Conservation (phyloP, 2,888 invertebrate genomes). For the Agriotes lineatus region DNA sequence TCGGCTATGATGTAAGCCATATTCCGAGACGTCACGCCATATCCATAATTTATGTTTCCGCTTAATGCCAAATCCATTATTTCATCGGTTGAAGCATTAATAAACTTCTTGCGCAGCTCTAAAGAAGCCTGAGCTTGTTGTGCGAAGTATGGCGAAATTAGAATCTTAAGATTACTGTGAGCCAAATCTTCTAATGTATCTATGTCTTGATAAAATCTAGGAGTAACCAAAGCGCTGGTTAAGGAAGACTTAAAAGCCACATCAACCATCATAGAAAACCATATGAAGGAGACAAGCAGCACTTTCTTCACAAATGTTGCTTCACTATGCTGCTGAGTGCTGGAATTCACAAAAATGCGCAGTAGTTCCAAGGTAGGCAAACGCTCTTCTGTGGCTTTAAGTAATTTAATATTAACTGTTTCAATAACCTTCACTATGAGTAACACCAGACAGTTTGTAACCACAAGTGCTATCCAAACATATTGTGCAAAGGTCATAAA, state of each 20-base stretch:
- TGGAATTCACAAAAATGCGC: not conserved
- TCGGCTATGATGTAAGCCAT: not conserved
- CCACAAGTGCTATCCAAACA: constrained; percentile 1
- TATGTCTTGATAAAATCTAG: not conserved
- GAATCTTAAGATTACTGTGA: not conserved
- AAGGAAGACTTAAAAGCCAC: constrained; percentile 3
- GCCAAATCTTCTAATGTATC: constrained; percentile 15
- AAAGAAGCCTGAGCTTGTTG: not conserved
- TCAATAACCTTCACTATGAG: too few relatives aligned
- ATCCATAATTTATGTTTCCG: not conserved
- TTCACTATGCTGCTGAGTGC: not conserved
- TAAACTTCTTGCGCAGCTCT: not conserved
- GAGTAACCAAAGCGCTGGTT: constrained; percentile 7
- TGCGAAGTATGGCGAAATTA: not conserved
- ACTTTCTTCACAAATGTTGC: not conserved
- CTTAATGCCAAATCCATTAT: not conserved
- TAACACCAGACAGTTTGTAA: too few relatives aligned
- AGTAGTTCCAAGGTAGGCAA: not conserved
- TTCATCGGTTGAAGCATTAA: not conserved
- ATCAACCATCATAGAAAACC: not conserved
- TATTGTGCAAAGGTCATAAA: not conserved
- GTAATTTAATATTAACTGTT: too few relatives aligned
- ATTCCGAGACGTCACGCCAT: not conserved
- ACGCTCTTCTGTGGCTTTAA: not conserved
- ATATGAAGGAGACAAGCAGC: not conserved